These are phyloP conservation scores for Tetranychus urticae DNA, from an alignment of 1,140 invertebrate species.

Conservation along the genomic window DNA sequence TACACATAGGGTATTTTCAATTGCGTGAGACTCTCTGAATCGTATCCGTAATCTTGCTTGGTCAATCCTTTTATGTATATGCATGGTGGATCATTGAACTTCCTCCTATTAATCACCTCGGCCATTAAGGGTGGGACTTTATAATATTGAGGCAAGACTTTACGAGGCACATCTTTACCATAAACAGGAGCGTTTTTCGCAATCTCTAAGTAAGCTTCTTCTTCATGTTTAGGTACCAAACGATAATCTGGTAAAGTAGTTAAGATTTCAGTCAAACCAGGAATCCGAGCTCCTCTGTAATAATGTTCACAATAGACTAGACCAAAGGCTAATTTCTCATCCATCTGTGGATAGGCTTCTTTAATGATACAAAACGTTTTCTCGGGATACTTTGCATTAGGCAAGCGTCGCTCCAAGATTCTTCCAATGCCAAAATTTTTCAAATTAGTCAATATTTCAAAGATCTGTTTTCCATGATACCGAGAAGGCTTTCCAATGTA, in stretches of 20 bases:
- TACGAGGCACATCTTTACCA: neutral
- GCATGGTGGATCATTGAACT: neutral
- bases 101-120: slow-evolving; percentile 4
- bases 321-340: slow-evolving; percentile 8
- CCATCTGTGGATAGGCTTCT: slow-evolving; percentile 11
- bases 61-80: neutral
- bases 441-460: slow-evolving; percentile 10
- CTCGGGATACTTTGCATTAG: slow-evolving; percentile 1
- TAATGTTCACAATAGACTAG: slow-evolving; percentile 4
- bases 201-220: slow-evolving; percentile 5
- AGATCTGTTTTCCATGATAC: slow-evolving; percentile 1
- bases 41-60: neutral
- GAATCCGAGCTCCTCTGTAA: slow-evolving; percentile 4
- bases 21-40: slow-evolving; percentile 5
- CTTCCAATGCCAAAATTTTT: slow-evolving; percentile 11
- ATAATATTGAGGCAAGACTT: slow-evolving; percentile 1
- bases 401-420: slow-evolving; percentile 3
- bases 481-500: neutral
- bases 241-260: slow-evolving; percentile 6
- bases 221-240: slow-evolving; percentile 8
- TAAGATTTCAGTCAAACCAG: slow-evolving; percentile 2
- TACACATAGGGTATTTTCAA: slow-evolving; percentile 2
- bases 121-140: slow-evolving; percentile 7
- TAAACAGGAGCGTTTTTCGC: neutral
- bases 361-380: slow-evolving; percentile 9